Percentiles rank a stretch among this genome's conserved stretches.
These are phyloP conservation scores for Cotesia chilonis DNA, from an alignment of 1,140 invertebrate species.

Conservation along the genomic window DNA sequence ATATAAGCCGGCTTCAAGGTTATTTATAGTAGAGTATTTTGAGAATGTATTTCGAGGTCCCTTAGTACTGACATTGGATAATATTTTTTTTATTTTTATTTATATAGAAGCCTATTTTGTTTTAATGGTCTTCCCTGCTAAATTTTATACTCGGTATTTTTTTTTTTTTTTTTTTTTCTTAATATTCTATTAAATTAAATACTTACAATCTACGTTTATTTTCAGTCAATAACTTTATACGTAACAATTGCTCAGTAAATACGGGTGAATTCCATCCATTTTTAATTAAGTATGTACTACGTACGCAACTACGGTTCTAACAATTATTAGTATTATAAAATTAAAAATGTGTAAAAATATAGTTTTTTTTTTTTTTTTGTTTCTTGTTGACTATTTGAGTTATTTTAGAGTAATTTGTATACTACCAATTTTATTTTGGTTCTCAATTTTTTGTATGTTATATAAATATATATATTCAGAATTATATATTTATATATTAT, in stretches of 20 bases:
- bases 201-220: not conserved
- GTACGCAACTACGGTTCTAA: slow-evolving; percentile 17
- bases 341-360: slow-evolving; percentile 19
- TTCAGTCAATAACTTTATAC: slow-evolving; percentile 25
- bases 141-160: slow-evolving; percentile 4
- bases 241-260: slow-evolving; percentile 38
- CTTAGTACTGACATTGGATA: slow-evolving; percentile 28
- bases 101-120: not conserved
- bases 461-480: not conserved
- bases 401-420: slow-evolving; percentile 14
- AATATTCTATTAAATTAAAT: slow-evolving; percentile 1
- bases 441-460: slow-evolving; percentile 19
- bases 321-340: slow-evolving; percentile 44
- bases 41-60: slow-evolving; percentile 22
- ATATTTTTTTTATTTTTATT: slow-evolving; percentile 5
- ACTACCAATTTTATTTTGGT: not conserved
- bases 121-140: slow-evolving; percentile 29
- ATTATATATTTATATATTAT: not conserved
- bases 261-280: slow-evolving; percentile 32
- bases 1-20: slow-evolving; percentile 33
- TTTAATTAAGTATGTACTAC: slow-evolving; percentile 30
- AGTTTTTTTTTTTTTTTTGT: slow-evolving; percentile 15
- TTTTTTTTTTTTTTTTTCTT: not conserved
- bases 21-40: slow-evolving; percentile 43
- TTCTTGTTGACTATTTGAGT: slow-evolving; percentile 26